phyloP scores from a whole-genome alignment of 1,140 invertebrate species.

The Pachypeltis micranthus region DNA sequence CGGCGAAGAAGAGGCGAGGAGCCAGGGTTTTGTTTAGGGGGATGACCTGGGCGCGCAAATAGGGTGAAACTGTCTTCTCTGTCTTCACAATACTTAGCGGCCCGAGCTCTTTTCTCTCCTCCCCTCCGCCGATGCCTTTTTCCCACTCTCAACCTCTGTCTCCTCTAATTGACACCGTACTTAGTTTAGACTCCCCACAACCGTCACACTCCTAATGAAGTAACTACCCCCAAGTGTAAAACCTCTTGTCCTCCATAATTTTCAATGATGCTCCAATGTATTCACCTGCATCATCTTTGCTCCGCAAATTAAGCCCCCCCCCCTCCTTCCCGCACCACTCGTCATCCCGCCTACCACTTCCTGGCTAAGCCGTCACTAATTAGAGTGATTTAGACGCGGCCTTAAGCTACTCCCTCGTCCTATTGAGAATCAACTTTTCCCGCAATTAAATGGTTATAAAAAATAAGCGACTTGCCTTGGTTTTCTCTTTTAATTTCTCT shows the following conservation, averaged over 20 bases:
- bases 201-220: constrained; percentile 1
- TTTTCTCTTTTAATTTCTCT: background rate
- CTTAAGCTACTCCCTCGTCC: background rate
- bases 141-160: constrained; percentile 18
- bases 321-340: constrained; percentile 19
- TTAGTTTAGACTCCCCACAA: background rate
- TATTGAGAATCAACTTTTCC: background rate
- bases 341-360: constrained; percentile 2
- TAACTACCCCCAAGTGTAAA: constrained; percentile 8
- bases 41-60: constrained; percentile 2
- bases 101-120: no score
- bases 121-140: constrained; percentile 19
- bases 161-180: constrained; percentile 19
- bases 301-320: constrained; percentile 19
- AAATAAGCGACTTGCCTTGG: background rate
- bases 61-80: constrained; percentile 10
- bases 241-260: constrained; percentile 5
- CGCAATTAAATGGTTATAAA: constrained; percentile 6
- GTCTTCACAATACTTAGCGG: background rate
- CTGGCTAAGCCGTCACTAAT: constrained; percentile 21
- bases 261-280: background rate
- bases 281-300: constrained; percentile 9
- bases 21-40: background rate
- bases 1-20: no score
- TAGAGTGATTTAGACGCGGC: background rate